Conservation (phyloP, 1,140 invertebrate species). For the Drosophila subobscura region DNA sequence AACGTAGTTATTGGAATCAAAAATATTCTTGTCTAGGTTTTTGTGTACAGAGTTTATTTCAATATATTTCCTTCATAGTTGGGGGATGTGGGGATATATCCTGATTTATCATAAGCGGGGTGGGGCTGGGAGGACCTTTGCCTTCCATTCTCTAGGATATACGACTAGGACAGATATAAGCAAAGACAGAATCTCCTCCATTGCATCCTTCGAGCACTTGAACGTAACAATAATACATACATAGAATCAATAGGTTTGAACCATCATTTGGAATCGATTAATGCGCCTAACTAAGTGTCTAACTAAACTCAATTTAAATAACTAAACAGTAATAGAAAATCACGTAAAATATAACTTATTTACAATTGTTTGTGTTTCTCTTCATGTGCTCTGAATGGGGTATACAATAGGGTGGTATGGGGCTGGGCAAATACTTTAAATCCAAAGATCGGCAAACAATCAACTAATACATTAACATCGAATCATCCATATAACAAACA, state of each 20-base stretch:
- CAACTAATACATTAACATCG: conserved; percentile 29
- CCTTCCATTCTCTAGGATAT: conserved; percentile 12
- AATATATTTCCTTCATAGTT: conserved; percentile 48
- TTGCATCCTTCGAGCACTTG: conserved; percentile 30
- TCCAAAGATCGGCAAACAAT: conserved; percentile 29
- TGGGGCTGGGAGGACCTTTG: conserved; percentile 7
- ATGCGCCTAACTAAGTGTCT: conserved; percentile 62
- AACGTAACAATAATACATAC: conserved; percentile 38
- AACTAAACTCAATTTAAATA: conserved; percentile 61
- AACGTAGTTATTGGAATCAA: background rate
- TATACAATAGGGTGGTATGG: background rate
- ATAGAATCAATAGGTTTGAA: conserved; percentile 34
- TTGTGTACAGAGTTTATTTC: conserved; percentile 58
- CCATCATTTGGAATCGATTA: conserved; percentile 63
- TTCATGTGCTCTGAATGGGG: conserved; percentile 1
- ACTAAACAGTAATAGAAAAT: conserved; percentile 41
- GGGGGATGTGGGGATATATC: conserved; percentile 34
- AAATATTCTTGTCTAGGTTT: background rate
- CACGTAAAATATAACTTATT: conserved; percentile 50
- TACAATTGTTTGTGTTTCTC: conserved; percentile 36
- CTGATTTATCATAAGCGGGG: conserved; percentile 32
- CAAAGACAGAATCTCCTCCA: conserved; percentile 4
- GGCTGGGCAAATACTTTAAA: conserved; percentile 26
- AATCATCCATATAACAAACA: conserved; percentile 26
- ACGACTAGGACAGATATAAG: too few species aligned